Base-by-base conservation (phyloP, 2,113 vertebrate genomes). In the Nannospalax galili region DNA sequence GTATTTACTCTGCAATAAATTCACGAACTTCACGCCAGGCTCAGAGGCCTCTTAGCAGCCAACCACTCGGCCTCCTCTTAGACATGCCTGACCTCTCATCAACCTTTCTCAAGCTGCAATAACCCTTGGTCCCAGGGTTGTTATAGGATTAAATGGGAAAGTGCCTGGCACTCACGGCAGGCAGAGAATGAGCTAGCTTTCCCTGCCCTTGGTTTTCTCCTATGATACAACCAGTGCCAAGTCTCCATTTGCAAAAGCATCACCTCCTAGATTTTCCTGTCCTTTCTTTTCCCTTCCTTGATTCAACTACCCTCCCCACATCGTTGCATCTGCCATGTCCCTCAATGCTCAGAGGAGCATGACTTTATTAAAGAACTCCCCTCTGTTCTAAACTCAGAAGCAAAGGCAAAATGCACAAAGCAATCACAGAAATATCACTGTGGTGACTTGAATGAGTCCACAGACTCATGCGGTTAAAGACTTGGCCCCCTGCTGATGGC, bases 41-140 rank as follows among this genome's bases (percentile, higher is more conserved):
- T 81, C 88, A 78, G 56, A 94, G 93, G 28, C 62, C 82, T 78
- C 94, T 84, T 84, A 92, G 65, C 84, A 97, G 84, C 95, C 90
- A 93, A 72, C 80, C 45, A 35, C 72, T 94, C 92, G n/a, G 93
- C 64, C 87, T 90, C 64, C 65, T 91, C 87, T 90, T 40, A 80
- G 65, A 91, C 93, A 88, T 1, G 5, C 58, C 74, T 0, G 0
- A 95, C 90, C 70, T 84, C 94, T 93, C 93, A 37, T 37, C 91
- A 77, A 62, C 82, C 82, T 77, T 91, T 85, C 80, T 65, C 80
- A 93, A 96, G 52, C 62, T 48, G 30, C 42, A 82, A 58, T 70
- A 91, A 81, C 92, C 84, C 67, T 79, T 14, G 35, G 86, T 97
- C 92, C 91, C 93, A 73, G 67, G 26, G 56, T 91, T 89, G 35